Evolutionary conservation across 2,797 vertebrate species (phyloP).

Genomic region (Nasua narica): DNA sequence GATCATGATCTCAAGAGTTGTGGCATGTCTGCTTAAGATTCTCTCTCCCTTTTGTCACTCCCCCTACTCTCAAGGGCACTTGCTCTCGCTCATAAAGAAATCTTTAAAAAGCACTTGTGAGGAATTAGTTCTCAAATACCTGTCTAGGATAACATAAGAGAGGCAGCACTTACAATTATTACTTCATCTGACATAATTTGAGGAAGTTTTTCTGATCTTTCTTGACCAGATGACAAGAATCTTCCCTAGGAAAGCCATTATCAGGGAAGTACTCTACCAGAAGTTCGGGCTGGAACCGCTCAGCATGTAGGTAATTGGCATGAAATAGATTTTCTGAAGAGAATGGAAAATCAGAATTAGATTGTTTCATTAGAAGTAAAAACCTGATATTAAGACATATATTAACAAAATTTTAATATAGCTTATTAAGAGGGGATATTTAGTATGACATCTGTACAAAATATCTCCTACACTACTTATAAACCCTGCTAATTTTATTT

Average conservation of each 20-base stretch:
- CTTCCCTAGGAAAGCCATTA: background rate
- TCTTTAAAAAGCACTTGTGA: background rate
- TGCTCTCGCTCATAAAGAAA: too few species aligned
- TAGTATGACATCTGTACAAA: background rate
- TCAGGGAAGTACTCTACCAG: background rate
- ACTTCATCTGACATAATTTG: background rate
- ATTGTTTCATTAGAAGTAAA: background rate
- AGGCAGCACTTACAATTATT: background rate
- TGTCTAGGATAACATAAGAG: background rate
- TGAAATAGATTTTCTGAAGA: background rate
- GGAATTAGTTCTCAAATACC: background rate
- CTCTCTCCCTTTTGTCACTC: background rate
- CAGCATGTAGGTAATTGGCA: background rate
- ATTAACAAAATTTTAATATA: background rate
- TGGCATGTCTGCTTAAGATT: background rate
- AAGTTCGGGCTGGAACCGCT: background rate
- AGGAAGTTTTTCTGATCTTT: background rate
- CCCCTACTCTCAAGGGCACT: too few species aligned
- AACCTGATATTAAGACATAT: background rate
- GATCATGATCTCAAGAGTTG: background rate
- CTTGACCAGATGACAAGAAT: background rate
- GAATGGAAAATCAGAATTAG: background rate
- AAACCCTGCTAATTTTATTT: background rate
- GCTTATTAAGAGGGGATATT: background rate
- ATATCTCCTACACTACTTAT: background rate